phyloP scores from a whole-genome alignment of 2,888 invertebrate species.

The Eupithecia inturbata region DNA sequence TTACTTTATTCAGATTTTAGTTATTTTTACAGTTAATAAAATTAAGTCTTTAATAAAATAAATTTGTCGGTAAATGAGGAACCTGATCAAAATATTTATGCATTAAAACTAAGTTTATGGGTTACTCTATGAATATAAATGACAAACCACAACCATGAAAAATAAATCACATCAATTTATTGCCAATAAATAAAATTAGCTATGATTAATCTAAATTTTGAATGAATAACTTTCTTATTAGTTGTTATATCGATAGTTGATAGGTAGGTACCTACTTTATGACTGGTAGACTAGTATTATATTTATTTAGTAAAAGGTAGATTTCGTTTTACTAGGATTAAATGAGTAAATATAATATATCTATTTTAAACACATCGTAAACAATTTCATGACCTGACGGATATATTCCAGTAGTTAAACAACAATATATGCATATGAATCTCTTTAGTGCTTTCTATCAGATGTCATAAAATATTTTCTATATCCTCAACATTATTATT shows the following conservation, averaged over 20 bases:
- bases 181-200: constrained; percentile 8
- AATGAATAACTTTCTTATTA: constrained; percentile 12
- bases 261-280: not conserved
- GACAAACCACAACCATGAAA: constrained; percentile 6
- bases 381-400: constrained; percentile 38
- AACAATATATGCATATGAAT: constrained; percentile 36
- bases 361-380: constrained; percentile 38
- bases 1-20: not conserved
- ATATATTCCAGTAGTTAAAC: constrained; percentile 33
- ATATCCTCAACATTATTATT: constrained; percentile 30
- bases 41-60: too few species aligned
- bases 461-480: constrained; percentile 37
- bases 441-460: constrained; percentile 28
- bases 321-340: constrained; percentile 41
- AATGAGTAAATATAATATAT: constrained; percentile 43
- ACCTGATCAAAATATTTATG: constrained; percentile 9
- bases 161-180: constrained; percentile 19
- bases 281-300: not conserved
- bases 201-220: not conserved
- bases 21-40: too few species aligned
- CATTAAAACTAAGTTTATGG: constrained; percentile 7
- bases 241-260: not conserved
- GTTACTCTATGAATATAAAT: constrained; percentile 10
- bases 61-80: too few species aligned
- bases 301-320: constrained; percentile 12